Base-by-base conservation (phyloP, 2,888 invertebrate genomes). In the Drosophila koepferae region DNA sequence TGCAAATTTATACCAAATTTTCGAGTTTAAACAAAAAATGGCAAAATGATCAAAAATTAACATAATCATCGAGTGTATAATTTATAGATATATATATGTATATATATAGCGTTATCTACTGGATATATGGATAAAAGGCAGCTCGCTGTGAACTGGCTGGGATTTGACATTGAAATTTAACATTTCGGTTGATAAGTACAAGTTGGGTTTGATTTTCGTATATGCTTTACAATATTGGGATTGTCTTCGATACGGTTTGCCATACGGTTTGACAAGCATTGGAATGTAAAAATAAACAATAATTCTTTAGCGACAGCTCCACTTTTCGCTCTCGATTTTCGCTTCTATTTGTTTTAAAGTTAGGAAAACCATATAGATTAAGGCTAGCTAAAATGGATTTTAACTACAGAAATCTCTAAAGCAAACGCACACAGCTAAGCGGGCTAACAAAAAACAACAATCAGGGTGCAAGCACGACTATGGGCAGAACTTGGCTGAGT, bases 341-440 rank as follows among this genome's bases (percentile, higher is more conserved):
- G 14, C 36, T 36, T 46, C 41, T 8, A 31, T 31, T 58, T 34
- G 58, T 34, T 40, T 40, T 28, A 41, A 40, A 18, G 59, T 63
- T 44, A 44, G 9, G 44, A 58, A 49, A 64, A 63, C 44, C 48
- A 80, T 66, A 59, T 71, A 59, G 82, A 87, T 84, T 89, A 72
- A 84, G 77, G 89, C 85, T 85, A 89, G 85, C 87, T 87, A 85
- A 86, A 87, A 81, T 64, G 66, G 60, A 70, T 67, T 81, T 81
- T 81, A 81, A 83, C 84, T 81, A 81, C 84, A 71, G 43, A 78
- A 81, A 81, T 74, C 81, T 72, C 63, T 75, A 72, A 65, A 67
- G 67, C 63, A 62, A 69, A 55, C 69, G 74, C 74, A 74, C 74
- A 79, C 59, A 46, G 67, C 75, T 75, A 79, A 81, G 68, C 60